A percentile compares a stretch with the other conserved stretches of the same genome.
Conservation (phyloP, 1,140 invertebrate genomes). For the Microplitis demolitor region DNA sequence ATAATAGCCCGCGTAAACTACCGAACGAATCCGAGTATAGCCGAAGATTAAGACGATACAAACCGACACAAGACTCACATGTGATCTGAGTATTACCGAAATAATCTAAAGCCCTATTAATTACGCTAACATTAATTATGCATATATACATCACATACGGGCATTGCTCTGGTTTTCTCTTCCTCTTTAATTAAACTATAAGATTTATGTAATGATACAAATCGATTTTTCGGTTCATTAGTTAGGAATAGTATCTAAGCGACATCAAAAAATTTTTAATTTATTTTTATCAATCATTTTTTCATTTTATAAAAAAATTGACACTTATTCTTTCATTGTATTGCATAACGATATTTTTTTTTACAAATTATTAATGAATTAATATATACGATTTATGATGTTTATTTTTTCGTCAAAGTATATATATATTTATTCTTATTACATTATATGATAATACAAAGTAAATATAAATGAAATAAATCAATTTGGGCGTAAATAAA, state of each 20-base stretch:
- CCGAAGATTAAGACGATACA: background rate
- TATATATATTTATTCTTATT: too few relatives aligned
- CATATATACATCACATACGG: background rate
- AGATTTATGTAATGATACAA: background rate
- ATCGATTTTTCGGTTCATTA: background rate
- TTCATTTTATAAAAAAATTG: too few relatives aligned
- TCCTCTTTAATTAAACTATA: conserved; percentile 6
- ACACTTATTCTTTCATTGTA: too few relatives aligned
- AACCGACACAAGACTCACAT: background rate
- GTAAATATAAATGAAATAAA: too few relatives aligned
- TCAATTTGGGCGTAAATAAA: too few relatives aligned
- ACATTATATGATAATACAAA: too few relatives aligned
- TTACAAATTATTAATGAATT: too few relatives aligned
- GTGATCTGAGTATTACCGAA: conserved; percentile 5
- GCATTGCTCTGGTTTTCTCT: conserved; percentile 7
- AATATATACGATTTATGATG: too few relatives aligned
- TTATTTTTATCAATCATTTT: too few relatives aligned
- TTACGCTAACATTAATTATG: background rate
- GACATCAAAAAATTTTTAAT: too few relatives aligned
- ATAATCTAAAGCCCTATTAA: background rate
- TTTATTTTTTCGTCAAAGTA: too few relatives aligned
- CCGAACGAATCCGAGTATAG: background rate
- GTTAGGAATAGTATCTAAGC: background rate
- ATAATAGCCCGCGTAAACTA: background rate
- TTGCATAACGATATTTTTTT: too few relatives aligned